These are phyloP conservation scores for Enteromius afrohamiltoni DNA, from an alignment of 2,797 vertebrate genomes.

Conservation along the genomic window DNA sequence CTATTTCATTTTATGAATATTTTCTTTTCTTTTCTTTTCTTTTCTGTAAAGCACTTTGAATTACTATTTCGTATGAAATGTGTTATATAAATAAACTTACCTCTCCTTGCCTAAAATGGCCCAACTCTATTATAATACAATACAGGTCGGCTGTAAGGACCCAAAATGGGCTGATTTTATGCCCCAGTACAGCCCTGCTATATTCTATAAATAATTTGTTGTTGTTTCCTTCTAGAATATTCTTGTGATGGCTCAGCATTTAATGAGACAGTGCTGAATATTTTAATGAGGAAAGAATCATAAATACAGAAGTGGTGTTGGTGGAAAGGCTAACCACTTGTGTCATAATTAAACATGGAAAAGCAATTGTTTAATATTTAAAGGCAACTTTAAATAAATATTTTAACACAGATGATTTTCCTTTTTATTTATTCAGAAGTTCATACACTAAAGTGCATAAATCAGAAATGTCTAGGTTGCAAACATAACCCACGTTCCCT, in stretches of 20 bases:
- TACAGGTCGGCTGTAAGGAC: neutral
- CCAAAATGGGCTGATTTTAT: neutral
- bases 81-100: no score
- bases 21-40: no score
- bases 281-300: conserved; percentile 7
- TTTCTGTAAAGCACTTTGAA: no score
- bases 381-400: conserved; percentile 14
- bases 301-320: conserved; percentile 3
- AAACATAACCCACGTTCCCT: no score
- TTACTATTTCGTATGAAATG: no score
- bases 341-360: conserved; percentile 28
- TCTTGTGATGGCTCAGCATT: neutral
- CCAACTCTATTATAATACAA: neutral
- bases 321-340: conserved; percentile 15
- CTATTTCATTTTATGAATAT: no score
- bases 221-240: conserved; percentile 21
- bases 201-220: neutral
- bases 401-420: conserved; percentile 8
- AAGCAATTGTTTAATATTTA: conserved; percentile 29
- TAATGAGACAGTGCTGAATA: neutral
- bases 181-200: neutral
- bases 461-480: neutral
- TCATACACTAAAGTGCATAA: neutral
- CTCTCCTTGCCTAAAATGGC: neutral
- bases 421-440: neutral